Base-by-base conservation (phyloP, 1,140 invertebrate species). In the Tigriopus japonicus region DNA sequence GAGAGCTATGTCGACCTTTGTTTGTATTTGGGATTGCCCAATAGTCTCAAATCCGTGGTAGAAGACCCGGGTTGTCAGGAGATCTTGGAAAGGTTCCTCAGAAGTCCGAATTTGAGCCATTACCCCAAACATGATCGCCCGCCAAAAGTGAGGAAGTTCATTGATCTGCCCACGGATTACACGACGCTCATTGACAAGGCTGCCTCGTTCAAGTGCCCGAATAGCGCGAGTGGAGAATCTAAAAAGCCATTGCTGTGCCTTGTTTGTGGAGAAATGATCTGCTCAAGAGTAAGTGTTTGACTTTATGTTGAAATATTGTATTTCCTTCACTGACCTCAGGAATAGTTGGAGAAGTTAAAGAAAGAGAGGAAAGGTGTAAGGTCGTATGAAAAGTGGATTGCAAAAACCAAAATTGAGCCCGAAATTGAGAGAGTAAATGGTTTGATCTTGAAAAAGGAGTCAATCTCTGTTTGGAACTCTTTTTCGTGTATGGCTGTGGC, bases 241-340 rank as follows among this genome's bases (percentile, higher is more conserved):
- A 80, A 90, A 56, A 87, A 88, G 60, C 94, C 94, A 12, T 93
- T 93, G 0, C 88, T 97, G 82, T 98, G 95, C 71, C 77, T 98
- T 12, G 84, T 94, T 3, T 98, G 94, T 72, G 93, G 93, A 10
- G 77, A 81, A 67, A 85, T 94, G 67, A 72, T 96, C 1, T 96
- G 92, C 69, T 93, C 89, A 6, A 90, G 63, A 7, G 52, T 54
- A 54, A 54, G 52, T 15, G 35, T 52, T 43, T 12, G 42, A 43
- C n/a, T n/a, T n/a, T n/a, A n/a, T n/a, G 42, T 13, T 43, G n/a
- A 13, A 43, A 43, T 13, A 43, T 43, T 13, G 12, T 51, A 19
- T 19, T 23, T 51, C 21, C 21, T 9, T 19, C 45, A 23, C n/a
- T n/a, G n/a, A n/a, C n/a, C n/a, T n/a, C n/a, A n/a, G n/a, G n/a